Conservation (phyloP, 1,140 invertebrate genomes). For the Nautilus pompilius region DNA sequence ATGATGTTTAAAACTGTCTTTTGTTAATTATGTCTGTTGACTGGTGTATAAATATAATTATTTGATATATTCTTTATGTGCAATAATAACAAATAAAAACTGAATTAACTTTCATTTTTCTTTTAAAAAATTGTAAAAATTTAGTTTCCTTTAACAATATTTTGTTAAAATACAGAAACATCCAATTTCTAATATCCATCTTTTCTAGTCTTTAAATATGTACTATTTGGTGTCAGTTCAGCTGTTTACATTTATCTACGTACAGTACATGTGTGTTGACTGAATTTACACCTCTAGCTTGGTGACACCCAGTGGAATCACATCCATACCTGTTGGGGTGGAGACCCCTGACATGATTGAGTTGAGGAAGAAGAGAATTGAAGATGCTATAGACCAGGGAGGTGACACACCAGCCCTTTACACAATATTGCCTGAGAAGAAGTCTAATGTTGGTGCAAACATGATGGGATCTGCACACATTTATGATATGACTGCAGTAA, state of each 20-base stretch:
- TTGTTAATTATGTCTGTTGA: no score
- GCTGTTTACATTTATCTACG: background rate
- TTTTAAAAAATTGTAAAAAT: background rate
- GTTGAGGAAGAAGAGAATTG: constrained; percentile 93
- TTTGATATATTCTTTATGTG: no score
- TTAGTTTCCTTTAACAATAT: background rate
- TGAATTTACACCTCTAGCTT: constrained; percentile 56
- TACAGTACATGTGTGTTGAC: background rate
- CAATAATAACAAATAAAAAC: no score
- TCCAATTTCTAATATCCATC: background rate
- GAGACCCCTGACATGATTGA: constrained; percentile 99
- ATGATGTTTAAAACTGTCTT: no score
- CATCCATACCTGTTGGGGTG: constrained; percentile 89
- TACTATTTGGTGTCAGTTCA: background rate
- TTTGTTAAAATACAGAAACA: background rate
- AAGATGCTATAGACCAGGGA: constrained; percentile 89
- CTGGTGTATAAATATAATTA: no score
- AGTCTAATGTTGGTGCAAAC: constrained; percentile 80
- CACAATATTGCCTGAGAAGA: constrained; percentile 83
- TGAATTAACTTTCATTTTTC: no score
- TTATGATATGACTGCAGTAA: constrained; percentile 78
- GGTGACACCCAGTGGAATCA: constrained; percentile 91
- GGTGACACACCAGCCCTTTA: constrained; percentile 52
- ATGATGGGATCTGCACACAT: constrained; percentile 96
- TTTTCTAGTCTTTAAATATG: background rate